Conservation (phyloP, 2,888 invertebrate species). For the Venusia cambrica region DNA sequence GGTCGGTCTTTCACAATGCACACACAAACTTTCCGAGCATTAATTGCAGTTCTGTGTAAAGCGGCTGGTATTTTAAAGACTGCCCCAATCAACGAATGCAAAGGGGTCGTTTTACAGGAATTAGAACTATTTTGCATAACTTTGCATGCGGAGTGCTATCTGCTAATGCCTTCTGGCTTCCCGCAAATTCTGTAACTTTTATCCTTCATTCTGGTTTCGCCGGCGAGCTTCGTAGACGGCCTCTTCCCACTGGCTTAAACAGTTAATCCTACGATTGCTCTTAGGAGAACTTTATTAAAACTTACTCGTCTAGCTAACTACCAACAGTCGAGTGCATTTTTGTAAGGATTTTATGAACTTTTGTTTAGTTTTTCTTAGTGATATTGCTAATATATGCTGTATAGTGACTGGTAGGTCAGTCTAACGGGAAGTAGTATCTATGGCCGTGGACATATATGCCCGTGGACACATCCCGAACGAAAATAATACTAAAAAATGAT, state of each 20-base stretch:
- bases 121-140: constrained; percentile 31
- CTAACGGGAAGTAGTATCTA: too few species aligned
- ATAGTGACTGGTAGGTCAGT: too few species aligned
- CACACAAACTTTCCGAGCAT: too few species aligned
- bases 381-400: too few species aligned
- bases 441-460: too few species aligned
- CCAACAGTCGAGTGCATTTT: neutral
- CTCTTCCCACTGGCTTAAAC: constrained; percentile 9
- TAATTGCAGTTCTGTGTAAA: neutral
- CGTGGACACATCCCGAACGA: too few species aligned
- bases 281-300: constrained; percentile 10
- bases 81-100: constrained; percentile 17
- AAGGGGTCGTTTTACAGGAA: constrained; percentile 19
- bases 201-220: constrained; percentile 11
- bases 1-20: too few species aligned
- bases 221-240: neutral
- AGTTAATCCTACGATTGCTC: constrained; percentile 15
- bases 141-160: constrained; percentile 30
- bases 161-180: constrained; percentile 22
- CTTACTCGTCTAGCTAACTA: constrained; percentile 9
- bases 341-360: too few species aligned
- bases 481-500: too few species aligned
- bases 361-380: too few species aligned
- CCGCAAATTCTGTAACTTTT: constrained; percentile 24
- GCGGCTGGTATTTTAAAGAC: constrained; percentile 10